Percentiles rank a stretch among this genome's conserved stretches.
Evolutionary conservation across 2,113 vertebrate genomes (phyloP).

Genomic region (Aphelocoma coerulescens): DNA sequence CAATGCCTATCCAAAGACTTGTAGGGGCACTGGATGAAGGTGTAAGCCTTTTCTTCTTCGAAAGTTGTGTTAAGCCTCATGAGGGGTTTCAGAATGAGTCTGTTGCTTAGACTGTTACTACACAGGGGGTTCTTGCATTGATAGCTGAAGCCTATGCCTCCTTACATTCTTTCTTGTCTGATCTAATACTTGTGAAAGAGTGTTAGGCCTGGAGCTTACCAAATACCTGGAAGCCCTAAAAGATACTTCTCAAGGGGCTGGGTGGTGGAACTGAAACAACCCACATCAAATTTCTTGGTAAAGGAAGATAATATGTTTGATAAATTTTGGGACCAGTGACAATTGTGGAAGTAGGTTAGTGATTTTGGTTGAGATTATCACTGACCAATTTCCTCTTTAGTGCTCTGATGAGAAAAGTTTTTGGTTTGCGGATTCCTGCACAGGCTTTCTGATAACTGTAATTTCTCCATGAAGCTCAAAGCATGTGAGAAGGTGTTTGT

Average conservation of each 20-base stretch:
- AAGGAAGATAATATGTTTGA: neutral
- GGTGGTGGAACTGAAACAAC: fast-evolving
- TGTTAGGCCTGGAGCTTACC: neutral
- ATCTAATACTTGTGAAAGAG: neutral
- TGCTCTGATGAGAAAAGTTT: neutral
- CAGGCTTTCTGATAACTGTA: neutral
- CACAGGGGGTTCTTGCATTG: neutral
- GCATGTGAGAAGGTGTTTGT: neutral
- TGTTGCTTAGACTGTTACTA: neutral
- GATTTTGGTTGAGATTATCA: neutral
- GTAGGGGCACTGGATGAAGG: neutral
- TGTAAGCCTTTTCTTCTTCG: neutral
- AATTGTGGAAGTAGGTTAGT: neutral
- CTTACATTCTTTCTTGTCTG: neutral
- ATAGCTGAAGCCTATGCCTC: neutral
- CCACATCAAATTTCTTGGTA: neutral
- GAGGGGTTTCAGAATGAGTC: neutral
- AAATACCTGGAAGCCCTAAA: neutral
- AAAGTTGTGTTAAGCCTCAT: neutral
- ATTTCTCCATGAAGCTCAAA: neutral
- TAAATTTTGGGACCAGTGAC: too few species aligned
- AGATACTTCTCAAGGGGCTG: neutral
- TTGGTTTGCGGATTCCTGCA: neutral
- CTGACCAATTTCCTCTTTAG: neutral
- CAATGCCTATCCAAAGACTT: neutral